Base-by-base conservation (phyloP, 2,888 invertebrate species). In the Chymomyza fuscimana region DNA sequence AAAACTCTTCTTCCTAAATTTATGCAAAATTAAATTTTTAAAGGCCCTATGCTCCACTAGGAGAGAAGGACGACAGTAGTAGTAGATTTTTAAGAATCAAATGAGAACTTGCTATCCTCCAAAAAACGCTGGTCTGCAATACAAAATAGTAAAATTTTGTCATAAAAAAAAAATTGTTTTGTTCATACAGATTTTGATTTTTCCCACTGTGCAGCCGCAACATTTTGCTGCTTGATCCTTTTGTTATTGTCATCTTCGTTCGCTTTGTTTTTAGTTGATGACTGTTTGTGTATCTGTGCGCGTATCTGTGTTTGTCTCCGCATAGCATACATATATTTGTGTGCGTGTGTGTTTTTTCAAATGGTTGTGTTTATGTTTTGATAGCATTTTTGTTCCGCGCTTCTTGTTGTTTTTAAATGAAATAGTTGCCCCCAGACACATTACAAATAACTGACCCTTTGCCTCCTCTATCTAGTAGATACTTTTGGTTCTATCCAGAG, bases 391-490 rank as follows among this genome's bases (percentile, higher is more conserved):
- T 51, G 68, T 66, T 16, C 32, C 40, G 56, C 71, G 65, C 67
- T 72, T 32, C 32, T 32, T 32, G 32, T 32, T 52, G 63, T 79
- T 74, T 80, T 72, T 72, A 72, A 74, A 58, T 70, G 29, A 74
- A 78, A 78, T 78, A 61, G 63, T 52, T 67, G 65, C 50, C 67
- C 67, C 78, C 62, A 77, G 54, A 70, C 19, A 65, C 61, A 67
- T 70, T 52, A 52, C 40, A 74, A 76, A 65, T 56, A 51, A 63
- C 50, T 40, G 40, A 40, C 40, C 40, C 40, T 40, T 40, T 40
- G 12, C 40, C 40, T 40, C 12, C 40, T 3, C 1, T 5, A 19
- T 19, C 52, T 52, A 7, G 52, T 32, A n/a, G 7, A 52, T 52
- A 52, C 7, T 19, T 19, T 19, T 19, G n/a, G 16, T 12, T 51